These are phyloP conservation scores for Eutolmus rufibarbis DNA, from an alignment of 2,888 invertebrate genomes.

Conservation along the genomic window DNA sequence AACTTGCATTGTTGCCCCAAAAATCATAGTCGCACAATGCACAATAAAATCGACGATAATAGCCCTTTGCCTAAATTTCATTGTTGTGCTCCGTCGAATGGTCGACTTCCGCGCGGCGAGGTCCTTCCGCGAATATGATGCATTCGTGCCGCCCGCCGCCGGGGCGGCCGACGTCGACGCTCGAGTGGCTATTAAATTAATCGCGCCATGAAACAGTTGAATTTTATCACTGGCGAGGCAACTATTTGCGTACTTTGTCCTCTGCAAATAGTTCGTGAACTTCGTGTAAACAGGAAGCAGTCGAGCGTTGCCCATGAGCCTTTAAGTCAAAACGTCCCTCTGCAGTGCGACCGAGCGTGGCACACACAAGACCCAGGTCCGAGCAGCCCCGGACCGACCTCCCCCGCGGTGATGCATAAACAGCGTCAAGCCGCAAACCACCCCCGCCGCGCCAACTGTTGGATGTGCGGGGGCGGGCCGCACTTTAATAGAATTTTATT, in stretches of 20 bases:
- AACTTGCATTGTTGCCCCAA: neutral
- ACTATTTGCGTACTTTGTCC: conserved; percentile 24
- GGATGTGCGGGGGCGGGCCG: neutral
- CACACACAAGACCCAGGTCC: neutral
- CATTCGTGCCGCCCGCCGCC: neutral
- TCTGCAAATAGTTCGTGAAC: conserved; percentile 9
- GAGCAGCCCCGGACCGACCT: neutral
- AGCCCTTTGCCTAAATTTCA: neutral
- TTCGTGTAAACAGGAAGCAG: conserved; percentile 13
- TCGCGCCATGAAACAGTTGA: conserved; percentile 1
- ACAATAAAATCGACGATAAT: neutral
- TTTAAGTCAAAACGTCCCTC: conserved; percentile 25
- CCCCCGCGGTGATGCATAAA: neutral
- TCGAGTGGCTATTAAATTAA: conserved; percentile 9
- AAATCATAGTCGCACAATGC: neutral
- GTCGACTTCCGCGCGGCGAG: neutral
- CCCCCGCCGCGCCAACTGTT: neutral
- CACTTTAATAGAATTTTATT: conserved; percentile 47
- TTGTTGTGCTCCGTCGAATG: neutral
- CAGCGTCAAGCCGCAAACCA: neutral
- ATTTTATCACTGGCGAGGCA: neutral
- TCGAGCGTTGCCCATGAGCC: neutral
- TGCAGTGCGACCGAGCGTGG: neutral
- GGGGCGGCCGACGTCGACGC: neutral
- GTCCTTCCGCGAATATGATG: neutral